Conservation (phyloP, 2,888 invertebrate genomes). For the Rhagophthalmus giganteus region DNA sequence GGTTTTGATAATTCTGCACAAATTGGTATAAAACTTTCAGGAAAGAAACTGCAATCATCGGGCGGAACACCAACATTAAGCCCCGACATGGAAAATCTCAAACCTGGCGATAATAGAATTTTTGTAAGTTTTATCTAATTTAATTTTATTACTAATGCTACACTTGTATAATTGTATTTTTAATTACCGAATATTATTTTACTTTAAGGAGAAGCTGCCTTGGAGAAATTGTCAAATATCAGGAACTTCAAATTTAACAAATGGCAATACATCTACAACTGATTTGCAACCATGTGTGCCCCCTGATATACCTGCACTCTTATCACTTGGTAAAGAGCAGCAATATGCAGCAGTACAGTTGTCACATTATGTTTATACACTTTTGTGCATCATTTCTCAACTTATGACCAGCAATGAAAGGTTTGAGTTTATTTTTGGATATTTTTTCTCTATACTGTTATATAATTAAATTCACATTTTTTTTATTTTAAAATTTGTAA, state of each 20-base stretch:
- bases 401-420: constrained; percentile 87
- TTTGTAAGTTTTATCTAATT: constrained; percentile 45
- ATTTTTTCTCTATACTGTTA: not conserved
- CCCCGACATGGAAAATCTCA: constrained; percentile 53
- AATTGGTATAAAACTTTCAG: constrained; percentile 47
- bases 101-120: constrained; percentile 53
- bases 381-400: constrained; percentile 85
- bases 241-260: constrained; percentile 54
- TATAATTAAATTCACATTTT: not conserved
- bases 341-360: constrained; percentile 78
- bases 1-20: constrained; percentile 76
- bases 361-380: constrained; percentile 84
- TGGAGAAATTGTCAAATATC: constrained; percentile 59
- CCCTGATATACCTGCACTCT: constrained; percentile 54
- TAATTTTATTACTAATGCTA: not conserved
- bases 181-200: not conserved
- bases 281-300: constrained; percentile 37
- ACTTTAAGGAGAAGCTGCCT: constrained; percentile 55
- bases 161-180: constrained; percentile 3
- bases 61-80: constrained; percentile 49
- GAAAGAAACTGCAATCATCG: constrained; percentile 50
- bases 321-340: constrained; percentile 62
- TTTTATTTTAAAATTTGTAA: not conserved
- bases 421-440: constrained; percentile 50
- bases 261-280: constrained; percentile 45